Evolutionary conservation across 1,140 invertebrate species (phyloP), one percentile per base, ranked within the genome.

Genomic region (Calycopis cecrops): DNA sequence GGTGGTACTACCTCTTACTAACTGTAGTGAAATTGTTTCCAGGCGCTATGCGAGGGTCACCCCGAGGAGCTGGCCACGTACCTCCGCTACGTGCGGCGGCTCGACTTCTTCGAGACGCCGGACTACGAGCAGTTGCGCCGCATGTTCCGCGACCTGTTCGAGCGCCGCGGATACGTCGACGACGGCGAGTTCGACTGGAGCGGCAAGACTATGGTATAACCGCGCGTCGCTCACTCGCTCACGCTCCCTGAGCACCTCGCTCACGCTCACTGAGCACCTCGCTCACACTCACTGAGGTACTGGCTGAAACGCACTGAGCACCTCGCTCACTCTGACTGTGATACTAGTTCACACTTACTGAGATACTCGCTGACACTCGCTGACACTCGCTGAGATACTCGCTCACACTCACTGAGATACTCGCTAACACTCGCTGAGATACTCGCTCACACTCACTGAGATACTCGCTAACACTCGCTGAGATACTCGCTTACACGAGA

Each of bases 81-180:
- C 89, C 91, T 99, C 65, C 93, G 97, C 68, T 99, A 99, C 90
- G 98, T 99, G 55, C 92, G 98, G 70, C 92, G 96, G 82, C 91
- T 99, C 78, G 98, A 99, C 88, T 99, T 99, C 90, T 99, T 99
- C 90, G 98, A 99, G 91, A 99, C 97, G 58, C 99, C 99, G 28
- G 98, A 99, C 88, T 99, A 99, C 90, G 98, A 99, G 88, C 98
- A 99, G 91, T 92, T 99, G 76, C 92, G 97, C 70, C 96, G 96
- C 88, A 91, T 99, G 78, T 99, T 99, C 90, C 93, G 94, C 87
- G 96, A 97, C 89, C 92, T 99, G 72, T 98, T 98, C 89, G 96
- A 98, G 71, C 93, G 94, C 74, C 95, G 95, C 88, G 95, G 95
- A 60, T 99, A 95, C 87, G 92, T 94, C 60, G 95, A 97, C 85